Conservation (phyloP, 2,113 vertebrate genomes). For the Canis aureus region DNA sequence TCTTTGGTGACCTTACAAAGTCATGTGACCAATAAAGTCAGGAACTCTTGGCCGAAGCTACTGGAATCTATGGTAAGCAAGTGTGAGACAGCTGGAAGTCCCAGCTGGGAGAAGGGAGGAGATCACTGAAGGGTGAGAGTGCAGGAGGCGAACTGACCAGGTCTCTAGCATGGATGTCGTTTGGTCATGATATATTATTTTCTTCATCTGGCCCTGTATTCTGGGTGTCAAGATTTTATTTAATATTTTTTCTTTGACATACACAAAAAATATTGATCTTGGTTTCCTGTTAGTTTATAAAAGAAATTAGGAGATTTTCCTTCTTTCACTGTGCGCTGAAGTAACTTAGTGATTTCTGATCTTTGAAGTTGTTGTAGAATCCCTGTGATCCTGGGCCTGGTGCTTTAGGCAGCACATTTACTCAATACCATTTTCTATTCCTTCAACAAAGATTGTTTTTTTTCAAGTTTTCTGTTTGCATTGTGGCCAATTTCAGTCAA, state of each 20-base stretch:
- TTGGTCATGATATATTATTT: background rate
- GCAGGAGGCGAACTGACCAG: no score
- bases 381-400: background rate
- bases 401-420: background rate
- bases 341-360: background rate
- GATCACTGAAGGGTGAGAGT: rapidly evolving
- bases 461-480: background rate
- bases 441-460: background rate
- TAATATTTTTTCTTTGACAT: background rate
- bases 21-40: background rate
- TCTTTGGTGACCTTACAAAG: background rate
- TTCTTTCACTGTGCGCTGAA: background rate
- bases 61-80: background rate
- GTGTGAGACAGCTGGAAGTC: background rate
- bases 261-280: background rate
- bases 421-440: background rate
- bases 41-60: background rate
- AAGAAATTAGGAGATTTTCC: background rate
- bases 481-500: background rate
- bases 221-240: background rate
- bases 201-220: background rate
- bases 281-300: background rate
- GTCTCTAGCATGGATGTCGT: background rate
- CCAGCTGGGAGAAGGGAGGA: rapidly evolving
- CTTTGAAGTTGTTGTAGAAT: background rate